Base-by-base conservation (phyloP, 2,797 vertebrate genomes). In the Enteromius radiatus region DNA sequence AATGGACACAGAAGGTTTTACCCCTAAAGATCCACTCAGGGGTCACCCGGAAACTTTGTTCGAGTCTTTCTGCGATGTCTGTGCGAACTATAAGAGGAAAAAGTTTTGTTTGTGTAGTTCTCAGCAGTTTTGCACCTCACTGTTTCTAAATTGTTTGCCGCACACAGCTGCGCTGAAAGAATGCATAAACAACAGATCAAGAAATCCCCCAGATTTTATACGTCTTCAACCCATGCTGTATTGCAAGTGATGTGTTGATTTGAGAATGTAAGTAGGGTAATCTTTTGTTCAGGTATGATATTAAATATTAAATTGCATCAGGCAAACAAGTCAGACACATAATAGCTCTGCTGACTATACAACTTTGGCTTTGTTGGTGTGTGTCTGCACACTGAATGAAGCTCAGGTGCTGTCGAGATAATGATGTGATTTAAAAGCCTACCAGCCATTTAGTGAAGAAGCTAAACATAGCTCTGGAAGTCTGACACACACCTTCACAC, bases 301-400 rank as follows among this genome's bases (percentile, higher is more conserved):
- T 89, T 83, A 88, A 91, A 90, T 89, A 88, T 90, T 90, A 83
- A 89, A 85, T 80, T 77, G 73, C 76, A 70, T 81, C 81, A 82
- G 73, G 56, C 45, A 67, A 84, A 83, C 52, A 52, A 80, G 76
- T 82, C 80, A 84, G 81, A 77, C 86, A 65, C 78, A 80, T 74
- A 70, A 85, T 80, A 85, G 78, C 76, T 69, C 77, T 84, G 89
- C 87, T 90, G 87, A 89, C 86, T 86, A 76, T 83, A 90, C 86
- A 85, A 80, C 84, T 88, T 88, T 77, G 59, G 52, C 65, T 84
- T 82, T 86, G 68, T 79, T 81, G 65, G 73, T 61, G 74, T 85
- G 41, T 74, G 75, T 63, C 61, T 73, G 64, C 21, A 71, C 81
- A 78, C 70, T 86, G 74, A 84, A 84, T 81, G 76, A 77, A 85